Conservation (phyloP, 2,888 invertebrate genomes). For the Drosophila picticornis region DNA sequence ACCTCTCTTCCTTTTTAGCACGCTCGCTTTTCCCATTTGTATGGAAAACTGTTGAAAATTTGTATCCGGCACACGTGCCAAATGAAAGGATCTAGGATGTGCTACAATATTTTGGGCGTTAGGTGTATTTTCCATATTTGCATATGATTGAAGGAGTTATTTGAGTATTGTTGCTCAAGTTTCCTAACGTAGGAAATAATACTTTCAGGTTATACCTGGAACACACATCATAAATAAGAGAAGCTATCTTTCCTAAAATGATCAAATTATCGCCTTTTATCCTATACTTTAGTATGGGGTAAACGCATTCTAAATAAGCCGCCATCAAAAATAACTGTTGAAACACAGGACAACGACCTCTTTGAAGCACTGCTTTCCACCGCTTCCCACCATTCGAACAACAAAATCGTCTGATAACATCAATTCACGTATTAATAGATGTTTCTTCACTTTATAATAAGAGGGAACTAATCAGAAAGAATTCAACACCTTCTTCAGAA, state of each 20-base stretch:
- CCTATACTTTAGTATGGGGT: background rate
- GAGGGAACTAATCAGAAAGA: background rate
- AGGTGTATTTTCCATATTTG: constrained; percentile 49
- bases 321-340: background rate
- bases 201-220: background rate
- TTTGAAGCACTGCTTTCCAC: no score
- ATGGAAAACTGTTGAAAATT: constrained; percentile 49
- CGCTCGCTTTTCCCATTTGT: constrained; percentile 30
- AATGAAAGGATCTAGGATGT: constrained; percentile 45
- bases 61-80: constrained; percentile 80
- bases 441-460: background rate
- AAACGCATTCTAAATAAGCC: background rate
- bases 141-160: constrained; percentile 36
- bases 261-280: background rate
- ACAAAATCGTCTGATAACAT: constrained; percentile 13
- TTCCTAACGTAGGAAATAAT: background rate
- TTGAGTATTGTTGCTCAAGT: constrained; percentile 9
- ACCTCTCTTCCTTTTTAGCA: constrained; percentile 23
- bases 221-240: background rate
- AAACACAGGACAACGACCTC: background rate
- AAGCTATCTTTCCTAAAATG: background rate
- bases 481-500: constrained; percentile 20
- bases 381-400: background rate
- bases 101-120: constrained; percentile 50
- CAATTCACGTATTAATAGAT: background rate